phyloP scores from a whole-genome alignment of 1,140 invertebrate species.

The Tigriopus japonicus region DNA sequence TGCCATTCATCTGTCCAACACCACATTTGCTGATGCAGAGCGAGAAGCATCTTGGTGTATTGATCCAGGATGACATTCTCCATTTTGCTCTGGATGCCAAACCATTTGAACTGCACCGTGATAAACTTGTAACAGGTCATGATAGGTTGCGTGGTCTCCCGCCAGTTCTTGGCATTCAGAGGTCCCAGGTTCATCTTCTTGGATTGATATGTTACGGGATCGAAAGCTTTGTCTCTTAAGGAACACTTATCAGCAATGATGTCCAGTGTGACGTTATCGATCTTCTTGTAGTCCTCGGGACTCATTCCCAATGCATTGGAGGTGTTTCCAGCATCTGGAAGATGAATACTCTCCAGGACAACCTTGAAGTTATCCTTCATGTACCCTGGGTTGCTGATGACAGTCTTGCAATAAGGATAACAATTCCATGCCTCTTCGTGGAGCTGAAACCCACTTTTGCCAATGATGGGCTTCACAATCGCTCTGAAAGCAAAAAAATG shows the following conservation, averaged over 20 bases:
- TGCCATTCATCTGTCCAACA: conserved; percentile 91
- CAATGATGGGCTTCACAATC: conserved; percentile 48
- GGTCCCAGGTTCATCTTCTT: conserved; percentile 85
- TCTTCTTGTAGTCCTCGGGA: conserved; percentile 67
- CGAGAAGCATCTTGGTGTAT: conserved; percentile 85
- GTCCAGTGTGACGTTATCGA: conserved; percentile 23
- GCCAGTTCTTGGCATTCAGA: conserved; percentile 55
- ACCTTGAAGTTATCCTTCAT: conserved; percentile 98
- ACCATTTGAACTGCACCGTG: conserved; percentile 97
- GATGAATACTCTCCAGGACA: conserved; percentile 88
- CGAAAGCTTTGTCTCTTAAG: too few species aligned
- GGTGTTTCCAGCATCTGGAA: conserved; percentile 61
- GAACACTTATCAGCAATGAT: too few species aligned
- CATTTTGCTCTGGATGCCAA: conserved; percentile 79
- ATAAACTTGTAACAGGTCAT: conserved; percentile 99
- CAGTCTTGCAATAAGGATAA: conserved; percentile 96
- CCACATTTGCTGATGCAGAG: conserved; percentile 94
- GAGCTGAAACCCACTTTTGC: conserved; percentile 87
- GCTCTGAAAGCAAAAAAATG: conserved; percentile 25
- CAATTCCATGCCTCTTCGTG: conserved; percentile 99
- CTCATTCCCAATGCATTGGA: conserved; percentile 59
- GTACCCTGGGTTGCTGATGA: conserved; percentile 60
- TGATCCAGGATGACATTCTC: conserved; percentile 88
- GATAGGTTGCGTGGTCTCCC: conserved; percentile 54
- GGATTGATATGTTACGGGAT: conserved; percentile 36